A percentile compares a stretch with the other conserved stretches of the same genome.
Evolutionary conservation across 2,888 invertebrate genomes (phyloP).

Genomic region (Parochlus steinenii): DNA sequence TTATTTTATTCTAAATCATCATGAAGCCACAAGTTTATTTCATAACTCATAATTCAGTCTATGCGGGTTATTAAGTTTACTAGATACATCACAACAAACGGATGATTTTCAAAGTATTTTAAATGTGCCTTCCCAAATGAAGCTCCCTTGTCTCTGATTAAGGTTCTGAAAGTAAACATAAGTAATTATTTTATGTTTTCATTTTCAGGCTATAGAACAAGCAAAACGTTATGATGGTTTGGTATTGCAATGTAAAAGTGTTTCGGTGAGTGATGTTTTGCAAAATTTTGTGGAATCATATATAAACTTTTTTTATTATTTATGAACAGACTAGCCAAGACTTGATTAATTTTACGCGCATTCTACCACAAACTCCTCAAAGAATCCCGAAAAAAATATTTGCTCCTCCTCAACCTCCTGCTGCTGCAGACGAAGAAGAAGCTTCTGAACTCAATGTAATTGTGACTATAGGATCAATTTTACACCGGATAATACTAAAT

Average conservation of each 20-base stretch:
- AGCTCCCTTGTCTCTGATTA: too few species aligned
- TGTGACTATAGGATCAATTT: constrained; percentile 14
- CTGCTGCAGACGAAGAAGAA: constrained; percentile 30
- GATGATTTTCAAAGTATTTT: too few species aligned
- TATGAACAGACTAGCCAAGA: constrained; percentile 34
- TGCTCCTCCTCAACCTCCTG: constrained; percentile 52
- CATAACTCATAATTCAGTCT: too few species aligned
- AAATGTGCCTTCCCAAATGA: too few species aligned
- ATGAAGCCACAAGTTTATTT: too few species aligned
- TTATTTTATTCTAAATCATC: too few species aligned
- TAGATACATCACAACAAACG: too few species aligned
- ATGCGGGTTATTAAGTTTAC: too few species aligned
- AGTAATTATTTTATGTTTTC: constrained; percentile 5
- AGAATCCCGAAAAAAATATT: constrained; percentile 33
- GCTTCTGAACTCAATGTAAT: constrained; percentile 32
- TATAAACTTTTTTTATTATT: too few species aligned
- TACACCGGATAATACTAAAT: background rate
- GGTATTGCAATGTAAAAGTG: constrained; percentile 56
- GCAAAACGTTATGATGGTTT: constrained; percentile 69
- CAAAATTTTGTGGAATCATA: constrained; percentile 45
- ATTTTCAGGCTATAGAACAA: constrained; percentile 58
- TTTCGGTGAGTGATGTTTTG: too few species aligned
- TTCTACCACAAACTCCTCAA: constrained; percentile 37
- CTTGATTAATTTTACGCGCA: constrained; percentile 54
- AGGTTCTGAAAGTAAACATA: too few species aligned